Base-by-base conservation (phyloP, 2,888 invertebrate genomes). In the Eilema caniola region DNA sequence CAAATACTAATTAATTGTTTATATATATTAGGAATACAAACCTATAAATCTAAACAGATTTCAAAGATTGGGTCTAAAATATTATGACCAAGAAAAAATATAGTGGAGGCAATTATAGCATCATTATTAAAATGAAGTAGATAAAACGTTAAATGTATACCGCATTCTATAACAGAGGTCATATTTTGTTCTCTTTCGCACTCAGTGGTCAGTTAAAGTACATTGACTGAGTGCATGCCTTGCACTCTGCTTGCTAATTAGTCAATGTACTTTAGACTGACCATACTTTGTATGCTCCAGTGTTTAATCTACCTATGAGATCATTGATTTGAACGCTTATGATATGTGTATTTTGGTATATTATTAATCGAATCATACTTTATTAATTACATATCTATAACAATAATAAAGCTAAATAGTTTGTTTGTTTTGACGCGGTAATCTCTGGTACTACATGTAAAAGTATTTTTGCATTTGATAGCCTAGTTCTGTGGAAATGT, bases 141-240 rank as follows among this genome's bases (percentile, higher is more conserved):
- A 53, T n/a, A 20, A 47, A 1, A 53, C 20, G 20, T 20, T 47
- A 47, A 47, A 47, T 7, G 7, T 20, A 7, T 47, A 47, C 47
- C 3, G 20, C 47, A 4, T 41, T 47, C 20, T n/a, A 8, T 10
- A n/a, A 53, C 2, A 53, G 53, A 53, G 47, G 53, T 20, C 8
- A n/a, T 53, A n/a, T n/a, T 53, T 47, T 53, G n/a, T 53, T 53
- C 53, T 53, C 53, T 20, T n/a, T 53, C 53, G 53, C n/a, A 53
- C 53, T 53, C n/a, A 53, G 10, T 53, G 53, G 20, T 10, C n/a
- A 53, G n/a, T n/a, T n/a, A n/a, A n/a, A n/a, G n/a, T n/a, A n/a
- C n/a, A n/a, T n/a, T n/a, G n/a, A n/a, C n/a, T n/a, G n/a, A n/a
- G 53, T 53, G 53, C 20, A n/a, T n/a, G 53, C 20, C 53, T n/a